These are phyloP conservation scores for Lacerta bilineata DNA, from an alignment of 2,797 vertebrate species.

Conservation along the genomic window DNA sequence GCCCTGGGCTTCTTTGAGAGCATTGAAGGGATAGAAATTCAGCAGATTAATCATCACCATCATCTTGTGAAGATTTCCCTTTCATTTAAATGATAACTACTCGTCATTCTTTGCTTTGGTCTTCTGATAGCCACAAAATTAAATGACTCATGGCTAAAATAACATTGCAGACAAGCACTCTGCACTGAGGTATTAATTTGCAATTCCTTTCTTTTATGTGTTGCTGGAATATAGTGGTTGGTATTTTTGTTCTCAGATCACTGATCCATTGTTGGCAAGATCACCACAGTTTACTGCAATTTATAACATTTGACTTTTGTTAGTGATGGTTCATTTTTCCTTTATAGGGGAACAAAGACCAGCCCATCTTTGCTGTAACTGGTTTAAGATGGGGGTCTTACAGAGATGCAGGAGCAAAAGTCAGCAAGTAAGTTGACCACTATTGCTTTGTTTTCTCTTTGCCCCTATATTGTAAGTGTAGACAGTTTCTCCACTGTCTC, in stretches of 20 bases:
- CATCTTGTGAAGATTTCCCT: neutral
- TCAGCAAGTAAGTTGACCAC: conserved; percentile 90
- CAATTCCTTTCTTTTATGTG: conserved; percentile 35
- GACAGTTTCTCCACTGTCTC: neutral
- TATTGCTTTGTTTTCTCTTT: conserved; percentile 8
- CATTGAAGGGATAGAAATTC: no score
- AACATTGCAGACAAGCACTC: conserved; percentile 33
- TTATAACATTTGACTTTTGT: neutral
- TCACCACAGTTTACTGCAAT: conserved; percentile 1
- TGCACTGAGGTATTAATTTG: conserved; percentile 5
- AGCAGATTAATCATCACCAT: neutral
- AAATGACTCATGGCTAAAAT: conserved; percentile 18
- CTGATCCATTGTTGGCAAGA: neutral
- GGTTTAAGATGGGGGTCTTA: conserved; percentile 95
- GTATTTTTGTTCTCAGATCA: neutral
- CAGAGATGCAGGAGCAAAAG: conserved; percentile 88
- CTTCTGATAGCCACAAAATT: conserved; percentile 23
- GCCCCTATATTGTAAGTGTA: neutral
- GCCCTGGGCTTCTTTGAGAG: no score
- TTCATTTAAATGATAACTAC: neutral
- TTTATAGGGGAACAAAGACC: conserved; percentile 91
- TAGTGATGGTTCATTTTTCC: no score
- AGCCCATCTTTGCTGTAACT: conserved; percentile 92
- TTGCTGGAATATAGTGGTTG: conserved; percentile 15
- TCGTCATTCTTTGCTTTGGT: conserved; percentile 40